Percentiles rank a stretch among this genome's conserved stretches.
Evolutionary conservation across 2,888 invertebrate species (phyloP).

Genomic region (Corbicula japonica): DNA sequence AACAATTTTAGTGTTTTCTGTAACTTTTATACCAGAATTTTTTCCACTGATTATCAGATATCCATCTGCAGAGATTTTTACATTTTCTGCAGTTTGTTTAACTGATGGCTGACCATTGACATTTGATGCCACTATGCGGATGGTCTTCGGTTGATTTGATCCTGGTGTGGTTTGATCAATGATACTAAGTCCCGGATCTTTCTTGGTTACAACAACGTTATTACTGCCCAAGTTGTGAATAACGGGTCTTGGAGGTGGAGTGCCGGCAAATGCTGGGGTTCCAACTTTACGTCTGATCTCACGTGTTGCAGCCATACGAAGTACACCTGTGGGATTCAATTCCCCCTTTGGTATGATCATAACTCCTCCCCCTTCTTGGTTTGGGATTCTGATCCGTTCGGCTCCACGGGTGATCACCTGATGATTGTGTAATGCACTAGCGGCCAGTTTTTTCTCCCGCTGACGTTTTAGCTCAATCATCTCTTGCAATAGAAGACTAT

Average conservation of each 20-base stretch:
- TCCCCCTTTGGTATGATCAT: constrained; percentile 62
- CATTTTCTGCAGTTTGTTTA: constrained; percentile 59
- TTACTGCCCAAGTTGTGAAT: neutral
- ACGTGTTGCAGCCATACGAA: constrained; percentile 58
- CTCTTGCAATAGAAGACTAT: constrained; percentile 53
- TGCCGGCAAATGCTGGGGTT: neutral
- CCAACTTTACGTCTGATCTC: constrained; percentile 60
- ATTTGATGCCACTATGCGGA: constrained; percentile 50
- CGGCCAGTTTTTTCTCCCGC: constrained; percentile 50
- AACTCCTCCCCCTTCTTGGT: constrained; percentile 54
- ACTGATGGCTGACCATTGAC: constrained; percentile 41
- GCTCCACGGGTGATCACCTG: constrained; percentile 53
- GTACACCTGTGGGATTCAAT: constrained; percentile 49
- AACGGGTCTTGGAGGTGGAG: neutral
- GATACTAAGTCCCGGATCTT: constrained; percentile 43
- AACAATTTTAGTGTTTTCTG: constrained; percentile 64
- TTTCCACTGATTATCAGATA: constrained; percentile 63
- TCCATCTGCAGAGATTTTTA: constrained; percentile 59
- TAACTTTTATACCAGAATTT: constrained; percentile 60
- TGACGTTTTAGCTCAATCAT: constrained; percentile 64
- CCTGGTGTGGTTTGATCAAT: constrained; percentile 36
- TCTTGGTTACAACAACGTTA: constrained; percentile 20
- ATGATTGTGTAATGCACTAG: constrained; percentile 48
- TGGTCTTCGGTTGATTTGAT: constrained; percentile 47
- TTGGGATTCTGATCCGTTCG: constrained; percentile 40